Evolutionary conservation across 2,797 vertebrate genomes (phyloP).

Genomic region (Eulemur rubriventer): DNA sequence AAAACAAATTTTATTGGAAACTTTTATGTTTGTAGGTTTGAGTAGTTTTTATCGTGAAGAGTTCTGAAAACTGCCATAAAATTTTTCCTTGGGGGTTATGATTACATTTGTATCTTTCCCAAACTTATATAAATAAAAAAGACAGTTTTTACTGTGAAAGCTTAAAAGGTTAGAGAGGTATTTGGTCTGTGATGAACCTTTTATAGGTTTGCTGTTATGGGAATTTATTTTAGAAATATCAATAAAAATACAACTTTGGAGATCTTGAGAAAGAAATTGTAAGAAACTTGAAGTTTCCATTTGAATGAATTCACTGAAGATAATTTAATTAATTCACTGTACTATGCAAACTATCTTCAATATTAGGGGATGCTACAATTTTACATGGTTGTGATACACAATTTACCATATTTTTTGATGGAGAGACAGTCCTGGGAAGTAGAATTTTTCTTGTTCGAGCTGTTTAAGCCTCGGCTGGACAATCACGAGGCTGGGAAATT

Average conservation of each 20-base stretch:
- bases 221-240: constrained; percentile 86
- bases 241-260: constrained; percentile 84
- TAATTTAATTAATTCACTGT: constrained; percentile 49
- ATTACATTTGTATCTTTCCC: constrained; percentile 89
- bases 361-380: constrained; percentile 20
- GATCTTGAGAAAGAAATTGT: constrained; percentile 81
- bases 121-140: constrained; percentile 89
- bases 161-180: constrained; percentile 89
- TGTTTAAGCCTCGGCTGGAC: not conserved
- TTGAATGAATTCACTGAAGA: constrained; percentile 43
- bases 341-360: not conserved
- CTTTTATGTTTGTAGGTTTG: constrained; percentile 87
- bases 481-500: not conserved
- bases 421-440: not conserved
- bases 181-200: constrained; percentile 87
- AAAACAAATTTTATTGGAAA: constrained; percentile 88
- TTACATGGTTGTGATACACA: not conserved
- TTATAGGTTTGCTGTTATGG: constrained; percentile 85
- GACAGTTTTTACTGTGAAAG: constrained; percentile 89
- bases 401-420: constrained; percentile 35
- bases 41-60: constrained; percentile 87
- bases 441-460: not conserved
- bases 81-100: constrained; percentile 87
- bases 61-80: constrained; percentile 88
- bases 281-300: constrained; percentile 58